Percentiles rank a stretch among this genome's conserved stretches.
Conservation (phyloP, 2,888 invertebrate species). For the Pegoplata infirma region DNA sequence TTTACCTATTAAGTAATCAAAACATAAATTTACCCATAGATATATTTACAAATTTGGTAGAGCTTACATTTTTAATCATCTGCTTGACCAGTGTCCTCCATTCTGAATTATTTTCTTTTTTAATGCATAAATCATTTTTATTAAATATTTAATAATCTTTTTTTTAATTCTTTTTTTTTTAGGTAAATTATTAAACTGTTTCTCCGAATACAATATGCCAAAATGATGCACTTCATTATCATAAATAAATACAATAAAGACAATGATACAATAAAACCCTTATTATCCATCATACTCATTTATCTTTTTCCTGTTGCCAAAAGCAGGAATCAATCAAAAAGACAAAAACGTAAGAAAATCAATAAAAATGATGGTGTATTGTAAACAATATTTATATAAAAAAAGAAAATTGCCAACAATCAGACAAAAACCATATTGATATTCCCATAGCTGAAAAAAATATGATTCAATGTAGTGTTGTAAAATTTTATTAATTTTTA, state of each 20-base stretch:
- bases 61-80: no score
- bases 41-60: no score
- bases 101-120: no score
- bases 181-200: constrained; percentile 18
- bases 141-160: not conserved
- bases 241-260: constrained; percentile 11
- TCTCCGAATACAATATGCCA: not conserved
- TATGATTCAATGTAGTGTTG: constrained; percentile 2
- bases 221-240: not conserved
- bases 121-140: no score
- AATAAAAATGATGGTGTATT: constrained; percentile 25
- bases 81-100: no score
- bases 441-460: constrained; percentile 17
- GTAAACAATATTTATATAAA: not conserved
- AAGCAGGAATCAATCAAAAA: constrained; percentile 24
- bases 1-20: no score
- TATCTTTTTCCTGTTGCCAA: constrained; percentile 21
- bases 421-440: constrained; percentile 71
- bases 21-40: no score
- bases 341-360: constrained; percentile 3
- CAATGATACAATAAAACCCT: constrained; percentile 32
- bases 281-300: constrained; percentile 1
- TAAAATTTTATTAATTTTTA: no score
- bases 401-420: constrained; percentile 68
- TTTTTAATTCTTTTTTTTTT: constrained; percentile 15